Base-by-base conservation (phyloP, 2,797 vertebrate genomes). In the Betta splendens region DNA sequence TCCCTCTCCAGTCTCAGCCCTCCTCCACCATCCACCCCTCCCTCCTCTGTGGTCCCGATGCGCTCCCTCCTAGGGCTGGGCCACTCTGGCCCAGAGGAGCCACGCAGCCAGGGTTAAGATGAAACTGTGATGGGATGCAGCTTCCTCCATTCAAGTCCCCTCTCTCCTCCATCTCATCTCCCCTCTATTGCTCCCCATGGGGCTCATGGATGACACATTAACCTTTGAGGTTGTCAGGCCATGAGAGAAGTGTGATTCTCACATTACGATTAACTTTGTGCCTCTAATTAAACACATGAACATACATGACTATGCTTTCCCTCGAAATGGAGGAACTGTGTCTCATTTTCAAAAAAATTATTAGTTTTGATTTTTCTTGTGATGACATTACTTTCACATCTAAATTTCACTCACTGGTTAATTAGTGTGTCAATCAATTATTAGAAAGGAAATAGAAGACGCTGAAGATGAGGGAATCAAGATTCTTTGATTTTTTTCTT, bases 211-310 rank as follows among this genome's bases (percentile, higher is more conserved):
- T 85, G 87, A 87, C 86, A 88, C 70, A 51, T 83, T 90, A 86
- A 91, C 89, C 88, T 92, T 91, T 89, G 80, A 86, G 89, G 84
- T 83, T 89, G 87, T 85, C 86, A 86, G 77, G 72, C 74, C 81
- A 85, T 49, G 76, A 81, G 75, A 76, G 59, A 54, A 70, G 54
- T 81, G 80, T 84, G 70, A 76, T 88, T 85, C 83, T 85, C 90
- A 89, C 85, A 78, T 84, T 85, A 75, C 56, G 73, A 84, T 88
- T 84, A 80, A 84, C 80, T 80, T 72, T 61, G 62, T 77, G 69
- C 73, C 72, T 80, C 80, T 90, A 87, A 90, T 90, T 88, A 84
- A 89, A 83, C 85, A 83, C 77, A 68, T 71, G 79, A 67, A 45
- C 29, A 49, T 82, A 79, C 68, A n/a, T 47, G 45, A 32, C 33